phyloP scores from a whole-genome alignment of 2,888 invertebrate genomes.

The Apodemia duryi region DNA sequence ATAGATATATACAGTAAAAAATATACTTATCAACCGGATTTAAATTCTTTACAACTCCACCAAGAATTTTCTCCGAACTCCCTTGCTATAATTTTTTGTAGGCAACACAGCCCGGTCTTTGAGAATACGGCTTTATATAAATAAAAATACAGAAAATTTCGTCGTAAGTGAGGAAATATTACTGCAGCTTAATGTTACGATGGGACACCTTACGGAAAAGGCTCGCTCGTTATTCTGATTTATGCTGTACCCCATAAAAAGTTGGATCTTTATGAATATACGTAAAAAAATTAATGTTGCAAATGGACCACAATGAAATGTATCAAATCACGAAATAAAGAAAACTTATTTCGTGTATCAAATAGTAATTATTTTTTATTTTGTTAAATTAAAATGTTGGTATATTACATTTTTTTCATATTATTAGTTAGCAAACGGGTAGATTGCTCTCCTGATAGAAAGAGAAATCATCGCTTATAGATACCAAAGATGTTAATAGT shows the following conservation, averaged over 20 bases:
- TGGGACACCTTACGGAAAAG: constrained; percentile 64
- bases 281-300: constrained; percentile 38
- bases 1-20: no score
- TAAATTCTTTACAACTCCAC: no score
- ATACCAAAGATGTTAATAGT: no score
- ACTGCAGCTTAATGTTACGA: constrained; percentile 71
- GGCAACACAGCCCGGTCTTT: constrained; percentile 53
- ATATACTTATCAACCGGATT: no score
- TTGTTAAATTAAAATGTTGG: no score
- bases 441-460: no score
- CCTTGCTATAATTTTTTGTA: constrained; percentile 41
- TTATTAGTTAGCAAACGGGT: no score
- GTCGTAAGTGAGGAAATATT: constrained; percentile 78
- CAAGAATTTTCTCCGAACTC: not conserved
- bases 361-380: no score
- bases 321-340: not conserved
- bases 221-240: constrained; percentile 74
- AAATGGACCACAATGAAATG: not conserved
- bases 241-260: constrained; percentile 49
- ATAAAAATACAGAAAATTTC: constrained; percentile 72
- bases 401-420: no score
- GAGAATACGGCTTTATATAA: constrained; percentile 56
- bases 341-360: no score
- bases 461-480: no score
- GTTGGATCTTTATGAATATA: constrained; percentile 35